Percentiles rank a stretch among this genome's conserved stretches.
Evolutionary conservation across 1,140 invertebrate genomes (phyloP).

Genomic region (Zaprionus ornatus): DNA sequence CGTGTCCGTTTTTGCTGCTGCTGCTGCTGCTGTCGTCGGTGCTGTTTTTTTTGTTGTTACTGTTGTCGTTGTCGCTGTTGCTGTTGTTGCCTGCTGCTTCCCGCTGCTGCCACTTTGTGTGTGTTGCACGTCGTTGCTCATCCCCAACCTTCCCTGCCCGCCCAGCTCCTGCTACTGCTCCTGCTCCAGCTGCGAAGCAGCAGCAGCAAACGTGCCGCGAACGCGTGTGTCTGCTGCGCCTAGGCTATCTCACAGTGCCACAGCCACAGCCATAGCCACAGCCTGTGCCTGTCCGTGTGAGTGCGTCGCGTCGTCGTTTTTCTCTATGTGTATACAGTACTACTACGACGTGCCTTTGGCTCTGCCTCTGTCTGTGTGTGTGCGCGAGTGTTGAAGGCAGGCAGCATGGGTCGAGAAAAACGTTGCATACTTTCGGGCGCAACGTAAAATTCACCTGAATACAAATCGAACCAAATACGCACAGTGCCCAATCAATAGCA

Average conservation of each 20-base stretch:
- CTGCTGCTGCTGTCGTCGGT: conserved; percentile 12
- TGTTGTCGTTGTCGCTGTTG: conserved; percentile 37
- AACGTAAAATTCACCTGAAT: conserved; percentile 60
- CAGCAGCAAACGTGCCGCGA: conserved; percentile 33
- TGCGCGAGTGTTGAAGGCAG: conserved; percentile 48
- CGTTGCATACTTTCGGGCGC: conserved; percentile 63
- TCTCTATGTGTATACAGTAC: conserved; percentile 20
- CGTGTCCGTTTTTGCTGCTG: conserved; percentile 18
- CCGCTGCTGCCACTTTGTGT: conserved; percentile 6
- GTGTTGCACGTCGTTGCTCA: conserved; percentile 42
- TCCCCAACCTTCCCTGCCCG: conserved; percentile 17
- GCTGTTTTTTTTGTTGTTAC: conserved; percentile 19
- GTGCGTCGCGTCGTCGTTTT: conserved; percentile 13
- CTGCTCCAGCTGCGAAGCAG: not conserved
- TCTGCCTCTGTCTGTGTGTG: conserved; percentile 11
- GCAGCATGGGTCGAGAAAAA: conserved; percentile 69
- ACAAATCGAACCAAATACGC: not conserved
- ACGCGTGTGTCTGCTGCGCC: conserved; percentile 44
- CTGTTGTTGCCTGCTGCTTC: conserved; percentile 24
- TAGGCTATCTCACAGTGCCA: conserved; percentile 46
- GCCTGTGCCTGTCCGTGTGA: conserved; percentile 20
- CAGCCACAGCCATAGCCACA: not conserved
- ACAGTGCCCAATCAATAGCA: not conserved
- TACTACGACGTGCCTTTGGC: not conserved
- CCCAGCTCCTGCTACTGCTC: not conserved